phyloP scores from a whole-genome alignment of 30 jellyfish, hydroid and myxozoan species.

The Catostylus mosaicus region DNA sequence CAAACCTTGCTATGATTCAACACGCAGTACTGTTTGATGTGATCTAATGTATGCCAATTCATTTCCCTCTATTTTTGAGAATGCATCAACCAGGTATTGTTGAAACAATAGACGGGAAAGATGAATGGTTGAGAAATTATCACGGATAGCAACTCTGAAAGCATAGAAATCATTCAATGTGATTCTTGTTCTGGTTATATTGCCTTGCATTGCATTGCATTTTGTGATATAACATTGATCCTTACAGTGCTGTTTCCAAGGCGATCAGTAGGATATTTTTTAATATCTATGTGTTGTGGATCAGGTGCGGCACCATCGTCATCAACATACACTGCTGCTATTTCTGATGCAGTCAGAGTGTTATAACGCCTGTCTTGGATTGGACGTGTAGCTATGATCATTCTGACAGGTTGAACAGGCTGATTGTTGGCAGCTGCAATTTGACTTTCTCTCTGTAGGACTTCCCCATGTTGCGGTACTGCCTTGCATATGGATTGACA shows the following conservation, averaged over 20 bases:
- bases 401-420: slow-evolving; percentile 29
- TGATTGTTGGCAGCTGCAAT: slow-evolving; percentile 1
- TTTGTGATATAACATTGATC: slow-evolving; percentile 48
- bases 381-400: slow-evolving; percentile 39
- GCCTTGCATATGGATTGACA: too few relatives aligned
- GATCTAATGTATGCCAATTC: too few relatives aligned
- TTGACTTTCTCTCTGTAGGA: too few relatives aligned
- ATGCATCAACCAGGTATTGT: too few relatives aligned
- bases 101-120: too few relatives aligned
- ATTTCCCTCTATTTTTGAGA: too few relatives aligned
- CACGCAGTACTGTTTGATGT: slow-evolving; percentile 68
- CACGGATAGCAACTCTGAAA: slow-evolving; percentile 53
- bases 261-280: background rate
- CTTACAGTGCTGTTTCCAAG: background rate
- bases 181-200: slow-evolving; percentile 5
- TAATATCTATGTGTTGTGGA: background rate
- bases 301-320: background rate
- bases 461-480: too few relatives aligned
- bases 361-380: background rate
- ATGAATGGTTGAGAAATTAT: too few relatives aligned
- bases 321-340: background rate
- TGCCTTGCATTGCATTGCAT: slow-evolving; percentile 37
- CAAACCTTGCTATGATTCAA: too few relatives aligned
- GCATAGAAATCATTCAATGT: slow-evolving; percentile 57
- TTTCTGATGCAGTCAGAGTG: background rate